Evolutionary conservation across 2,797 vertebrate genomes (phyloP).

Genomic region (Chromis chromis): DNA sequence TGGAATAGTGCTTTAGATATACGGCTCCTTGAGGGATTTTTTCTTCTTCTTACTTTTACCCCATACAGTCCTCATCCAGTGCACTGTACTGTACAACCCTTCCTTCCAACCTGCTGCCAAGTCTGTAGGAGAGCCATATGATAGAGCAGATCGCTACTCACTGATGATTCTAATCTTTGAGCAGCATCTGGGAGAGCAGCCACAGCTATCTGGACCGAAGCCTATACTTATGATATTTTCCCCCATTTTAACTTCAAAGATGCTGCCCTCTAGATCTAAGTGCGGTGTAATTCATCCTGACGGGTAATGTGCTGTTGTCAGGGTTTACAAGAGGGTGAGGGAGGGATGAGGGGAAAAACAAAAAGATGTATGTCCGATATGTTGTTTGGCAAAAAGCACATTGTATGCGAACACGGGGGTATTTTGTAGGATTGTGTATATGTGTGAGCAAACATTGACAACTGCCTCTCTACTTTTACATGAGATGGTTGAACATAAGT

Average conservation of each 20-base stretch:
- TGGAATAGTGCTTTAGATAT: conserved; percentile 40
- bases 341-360: conserved; percentile 54
- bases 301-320: conserved; percentile 76
- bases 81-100: conserved; percentile 26
- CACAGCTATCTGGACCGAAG: conserved; percentile 78
- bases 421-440: conserved; percentile 19
- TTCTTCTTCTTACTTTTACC: conserved; percentile 14
- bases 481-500: conserved; percentile 36
- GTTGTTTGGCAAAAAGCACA: conserved; percentile 39
- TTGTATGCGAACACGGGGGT: conserved; percentile 54
- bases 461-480: conserved; percentile 35
- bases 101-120: conserved; percentile 62
- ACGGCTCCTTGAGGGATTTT: conserved; percentile 36
- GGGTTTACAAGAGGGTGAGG: conserved; percentile 65
- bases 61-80: conserved; percentile 45
- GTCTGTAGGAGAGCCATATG: conserved; percentile 75
- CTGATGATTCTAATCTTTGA: conserved; percentile 82
- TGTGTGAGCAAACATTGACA: conserved; percentile 14
- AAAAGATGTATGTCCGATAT: conserved; percentile 64
- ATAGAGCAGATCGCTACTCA: conserved; percentile 70
- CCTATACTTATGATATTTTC: conserved; percentile 83
- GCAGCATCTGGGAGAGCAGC: conserved; percentile 78
- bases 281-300: conserved; percentile 77
- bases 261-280: conserved; percentile 78
- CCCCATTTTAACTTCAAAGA: conserved; percentile 84